These are phyloP conservation scores for Sphaerodactylus townsendi DNA, from an alignment of 2,113 vertebrate genomes.

Conservation along the genomic window DNA sequence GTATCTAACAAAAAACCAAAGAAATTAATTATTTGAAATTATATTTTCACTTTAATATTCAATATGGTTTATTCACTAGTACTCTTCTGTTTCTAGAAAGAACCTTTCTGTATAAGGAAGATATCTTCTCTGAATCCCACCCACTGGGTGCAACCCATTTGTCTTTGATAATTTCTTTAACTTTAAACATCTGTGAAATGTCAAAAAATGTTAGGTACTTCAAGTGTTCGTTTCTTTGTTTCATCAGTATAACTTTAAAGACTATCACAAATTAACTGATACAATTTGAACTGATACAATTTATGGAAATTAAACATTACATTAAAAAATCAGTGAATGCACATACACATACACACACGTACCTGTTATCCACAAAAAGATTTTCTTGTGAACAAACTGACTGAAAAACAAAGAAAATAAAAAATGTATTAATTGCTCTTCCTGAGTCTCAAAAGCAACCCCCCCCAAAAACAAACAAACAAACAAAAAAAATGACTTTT, in stretches of 20 bases:
- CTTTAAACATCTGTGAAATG: background rate
- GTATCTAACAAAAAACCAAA: background rate
- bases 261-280: background rate
- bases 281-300: constrained; percentile 14
- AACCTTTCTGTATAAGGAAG: too few species aligned
- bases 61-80: too few species aligned
- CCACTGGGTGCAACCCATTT: too few species aligned
- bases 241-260: constrained; percentile 5
- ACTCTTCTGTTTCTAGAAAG: too few species aligned
- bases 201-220: background rate
- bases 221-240: background rate
- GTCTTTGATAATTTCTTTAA: background rate
- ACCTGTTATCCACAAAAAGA: constrained; percentile 89
- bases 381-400: constrained; percentile 85
- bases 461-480: constrained; percentile 8
- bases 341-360: constrained; percentile 62
- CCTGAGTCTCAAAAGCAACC: constrained; percentile 54
- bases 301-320: constrained; percentile 35
- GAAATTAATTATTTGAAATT: background rate
- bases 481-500: constrained; percentile 53
- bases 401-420: constrained; percentile 81
- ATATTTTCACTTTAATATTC: too few species aligned
- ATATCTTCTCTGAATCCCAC: too few species aligned
- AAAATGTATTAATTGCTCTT: constrained; percentile 73
- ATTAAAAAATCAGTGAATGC: background rate